Evolutionary conservation across 2,888 invertebrate species (phyloP).

Genomic region (Idaea biselata): DNA sequence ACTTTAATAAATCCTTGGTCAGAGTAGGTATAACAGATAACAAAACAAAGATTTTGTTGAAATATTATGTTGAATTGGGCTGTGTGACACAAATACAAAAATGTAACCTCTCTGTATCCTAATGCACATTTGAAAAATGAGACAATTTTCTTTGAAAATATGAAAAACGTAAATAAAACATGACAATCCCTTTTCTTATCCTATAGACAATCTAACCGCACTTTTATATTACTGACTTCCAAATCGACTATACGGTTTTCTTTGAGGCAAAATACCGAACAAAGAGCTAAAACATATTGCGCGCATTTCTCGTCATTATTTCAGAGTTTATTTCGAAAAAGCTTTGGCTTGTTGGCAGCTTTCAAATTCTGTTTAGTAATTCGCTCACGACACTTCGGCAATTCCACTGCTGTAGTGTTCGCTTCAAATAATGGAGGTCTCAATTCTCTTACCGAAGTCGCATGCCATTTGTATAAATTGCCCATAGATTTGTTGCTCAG

Average conservation of each 20-base stretch:
- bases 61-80: neutral
- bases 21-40: too few species aligned
- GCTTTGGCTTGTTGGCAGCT: constrained; percentile 44
- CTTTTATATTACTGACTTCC: neutral
- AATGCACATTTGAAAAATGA: neutral
- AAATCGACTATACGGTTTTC: neutral
- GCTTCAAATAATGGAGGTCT: constrained; percentile 27
- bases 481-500: neutral
- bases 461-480: constrained; percentile 19
- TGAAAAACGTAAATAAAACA: neutral
- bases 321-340: constrained; percentile 41
- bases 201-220: neutral
- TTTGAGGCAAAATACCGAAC: neutral
- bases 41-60: neutral
- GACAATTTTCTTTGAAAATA: neutral
- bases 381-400: constrained; percentile 24
- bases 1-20: too few species aligned
- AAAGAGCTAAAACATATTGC: neutral
- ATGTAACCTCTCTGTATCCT: neutral
- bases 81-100: neutral
- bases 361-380: constrained; percentile 46
- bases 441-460: constrained; percentile 24
- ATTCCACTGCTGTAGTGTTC: constrained; percentile 30
- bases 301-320: constrained; percentile 44
- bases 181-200: neutral